phyloP scores from a whole-genome alignment of 1,140 invertebrate species.

The Drosophila nannoptera region DNA sequence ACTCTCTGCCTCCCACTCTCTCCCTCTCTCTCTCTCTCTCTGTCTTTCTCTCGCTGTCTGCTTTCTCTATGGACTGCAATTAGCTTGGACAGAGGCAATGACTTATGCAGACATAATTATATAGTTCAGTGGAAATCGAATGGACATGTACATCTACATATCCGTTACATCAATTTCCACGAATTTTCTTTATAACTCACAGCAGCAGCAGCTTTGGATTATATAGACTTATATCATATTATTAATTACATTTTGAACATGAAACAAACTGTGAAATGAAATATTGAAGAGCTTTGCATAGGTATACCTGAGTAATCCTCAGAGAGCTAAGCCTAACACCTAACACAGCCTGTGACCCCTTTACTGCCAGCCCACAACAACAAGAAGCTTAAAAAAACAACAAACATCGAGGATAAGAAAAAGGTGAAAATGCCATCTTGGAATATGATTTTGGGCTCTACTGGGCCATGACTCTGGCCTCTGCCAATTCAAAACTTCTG shows the following conservation, averaged over 20 bases:
- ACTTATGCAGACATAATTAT: background rate
- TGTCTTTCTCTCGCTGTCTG: background rate
- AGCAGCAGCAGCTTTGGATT: no score
- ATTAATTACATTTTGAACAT: no score
- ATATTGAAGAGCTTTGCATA: no score
- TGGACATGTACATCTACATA: background rate
- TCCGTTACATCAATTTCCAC: no score
- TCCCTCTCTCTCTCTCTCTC: background rate
- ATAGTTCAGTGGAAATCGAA: background rate
- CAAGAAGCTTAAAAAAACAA: no score
- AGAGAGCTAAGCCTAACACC: no score
- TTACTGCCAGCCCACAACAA: no score
- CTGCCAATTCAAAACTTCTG: slow-evolving; percentile 61
- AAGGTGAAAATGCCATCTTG: slow-evolving; percentile 31
- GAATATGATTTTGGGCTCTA: slow-evolving; percentile 32
- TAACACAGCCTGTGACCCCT: no score
- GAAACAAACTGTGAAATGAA: no score
- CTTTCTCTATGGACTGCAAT: background rate
- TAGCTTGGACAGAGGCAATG: background rate
- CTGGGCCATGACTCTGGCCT: slow-evolving; percentile 6
- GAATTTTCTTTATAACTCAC: no score
- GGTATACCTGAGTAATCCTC: no score
- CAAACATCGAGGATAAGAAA: background rate
- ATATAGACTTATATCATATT: no score
- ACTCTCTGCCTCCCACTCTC: background rate